Evolutionary conservation across 2,113 vertebrate species (phyloP).

Genomic region (Gopherus flavomarginatus): DNA sequence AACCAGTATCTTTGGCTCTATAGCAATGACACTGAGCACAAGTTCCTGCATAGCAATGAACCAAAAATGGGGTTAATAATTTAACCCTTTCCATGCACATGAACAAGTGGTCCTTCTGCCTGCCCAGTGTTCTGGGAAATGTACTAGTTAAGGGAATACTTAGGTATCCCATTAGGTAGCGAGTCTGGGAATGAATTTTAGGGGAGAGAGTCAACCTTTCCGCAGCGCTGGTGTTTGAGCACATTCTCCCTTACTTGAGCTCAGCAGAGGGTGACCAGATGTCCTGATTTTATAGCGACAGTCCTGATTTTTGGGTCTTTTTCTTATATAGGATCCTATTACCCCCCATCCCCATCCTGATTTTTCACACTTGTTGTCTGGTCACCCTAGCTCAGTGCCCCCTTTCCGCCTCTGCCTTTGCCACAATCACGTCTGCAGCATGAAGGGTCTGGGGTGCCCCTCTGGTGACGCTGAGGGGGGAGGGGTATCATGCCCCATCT

Average conservation of each 20-base stretch:
- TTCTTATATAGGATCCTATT: too few relatives aligned
- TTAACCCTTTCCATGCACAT: neutral
- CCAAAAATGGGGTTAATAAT: neutral
- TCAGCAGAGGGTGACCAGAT: too few relatives aligned
- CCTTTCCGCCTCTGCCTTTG: neutral
- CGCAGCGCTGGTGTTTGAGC: too few relatives aligned
- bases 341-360: too few relatives aligned
- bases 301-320: too few relatives aligned
- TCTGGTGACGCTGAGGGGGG: neutral
- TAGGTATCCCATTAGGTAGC: neutral
- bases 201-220: neutral
- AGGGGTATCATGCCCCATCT: neutral
- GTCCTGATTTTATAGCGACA: too few relatives aligned
- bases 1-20: neutral
- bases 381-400: too few relatives aligned
- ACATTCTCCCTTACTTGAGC: neutral
- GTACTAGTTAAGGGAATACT: neutral
- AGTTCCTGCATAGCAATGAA: rapidly evolving
- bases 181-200: neutral
- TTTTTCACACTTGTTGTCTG: too few relatives aligned
- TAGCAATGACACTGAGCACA: too few relatives aligned
- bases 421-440: neutral
- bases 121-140: neutral
- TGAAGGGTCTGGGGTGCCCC: neutral
- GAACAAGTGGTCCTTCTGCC: neutral